A percentile compares a stretch with the other conserved stretches of the same genome.
Evolutionary conservation across 2,888 invertebrate genomes (phyloP).

Genomic region (Pterostichus madidus): DNA sequence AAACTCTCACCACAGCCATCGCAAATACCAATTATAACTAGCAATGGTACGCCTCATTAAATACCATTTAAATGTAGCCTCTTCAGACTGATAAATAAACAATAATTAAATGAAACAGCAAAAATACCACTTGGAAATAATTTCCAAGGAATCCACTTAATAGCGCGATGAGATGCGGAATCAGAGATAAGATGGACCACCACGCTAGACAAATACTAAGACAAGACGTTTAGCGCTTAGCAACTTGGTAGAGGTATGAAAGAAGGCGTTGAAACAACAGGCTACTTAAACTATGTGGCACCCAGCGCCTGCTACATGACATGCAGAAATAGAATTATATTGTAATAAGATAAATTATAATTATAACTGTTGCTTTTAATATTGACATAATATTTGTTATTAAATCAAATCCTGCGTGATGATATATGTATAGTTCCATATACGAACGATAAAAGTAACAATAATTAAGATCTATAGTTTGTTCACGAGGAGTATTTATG

Average conservation of each 20-base stretch:
- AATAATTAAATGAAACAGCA: slow-evolving; percentile 54
- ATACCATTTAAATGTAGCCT: slow-evolving; percentile 28
- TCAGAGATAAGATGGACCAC: slow-evolving; percentile 60
- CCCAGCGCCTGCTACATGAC: slow-evolving; percentile 12
- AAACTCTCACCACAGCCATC: slow-evolving; percentile 8
- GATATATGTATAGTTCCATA: not conserved
- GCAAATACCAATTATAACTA: not conserved
- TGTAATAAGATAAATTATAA: not conserved
- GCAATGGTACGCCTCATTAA: not conserved
- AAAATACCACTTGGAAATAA: slow-evolving; percentile 35
- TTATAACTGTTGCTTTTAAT: not conserved
- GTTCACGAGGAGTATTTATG: no score
- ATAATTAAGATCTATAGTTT: no score
- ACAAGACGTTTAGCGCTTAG: slow-evolving; percentile 23
- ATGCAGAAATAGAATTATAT: not conserved
- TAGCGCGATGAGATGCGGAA: slow-evolving; percentile 42
- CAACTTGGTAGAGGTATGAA: no score
- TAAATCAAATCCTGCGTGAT: not conserved
- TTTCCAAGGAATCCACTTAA: slow-evolving; percentile 48
- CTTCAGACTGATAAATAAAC: slow-evolving; percentile 44
- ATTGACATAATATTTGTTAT: slow-evolving; percentile 24
- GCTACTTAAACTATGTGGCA: slow-evolving; percentile 23
- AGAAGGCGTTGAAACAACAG: not conserved
- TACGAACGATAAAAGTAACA: no score
- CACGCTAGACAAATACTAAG: slow-evolving; percentile 30